Base-by-base conservation (phyloP, 2,888 invertebrate genomes). In the Chloromyia formosa region DNA sequence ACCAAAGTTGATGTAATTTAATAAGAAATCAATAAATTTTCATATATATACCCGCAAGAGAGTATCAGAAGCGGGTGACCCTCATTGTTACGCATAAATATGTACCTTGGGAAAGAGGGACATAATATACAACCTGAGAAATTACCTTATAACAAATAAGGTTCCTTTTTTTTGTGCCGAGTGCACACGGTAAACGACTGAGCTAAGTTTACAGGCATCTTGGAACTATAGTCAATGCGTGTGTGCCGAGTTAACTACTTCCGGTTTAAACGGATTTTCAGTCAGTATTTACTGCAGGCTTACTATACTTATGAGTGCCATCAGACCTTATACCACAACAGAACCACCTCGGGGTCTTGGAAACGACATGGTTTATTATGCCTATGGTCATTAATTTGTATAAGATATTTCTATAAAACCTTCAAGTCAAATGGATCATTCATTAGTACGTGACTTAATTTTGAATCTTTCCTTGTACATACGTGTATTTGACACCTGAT, bases 211-310 rank as follows among this genome's bases (percentile, higher is more conserved):
- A 9, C 22, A 42, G 12, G 4, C 20, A n/a, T 14, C 42, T 9
- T 64, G 64, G 23, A 64, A 40, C 45, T 42, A 64, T 42, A 45
- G 54, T 18, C 54, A 27, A 49, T 27, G 69, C 18, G 54, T 54
- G 69, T 27, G 20, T 69, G 54, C 27, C 1, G 56, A 69, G 68
- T 68, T 69, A 69, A 69, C 69, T 69, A 56, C 69, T 69, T 69
- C 69, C 69, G 69, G 69, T 45, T 45, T 22, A 4, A 23, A 20
- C 45, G 16, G 18, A 10, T 69, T 56, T 56, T 64, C 40, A 45
- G 18, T 23, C n/a, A 20, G 42, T 45, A 16, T 22, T 64, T 42
- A 27, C 61, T 23, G 12, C 14, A 61, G 42, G 7, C 7, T 12
- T 5, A 42, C 12, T 5, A 9, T 42, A 42, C 42, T 12, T 9